Evolutionary conservation across 2,888 invertebrate species (phyloP), one percentile per base, ranked within the genome.

Genomic region (Acrocyrtus sp.): DNA sequence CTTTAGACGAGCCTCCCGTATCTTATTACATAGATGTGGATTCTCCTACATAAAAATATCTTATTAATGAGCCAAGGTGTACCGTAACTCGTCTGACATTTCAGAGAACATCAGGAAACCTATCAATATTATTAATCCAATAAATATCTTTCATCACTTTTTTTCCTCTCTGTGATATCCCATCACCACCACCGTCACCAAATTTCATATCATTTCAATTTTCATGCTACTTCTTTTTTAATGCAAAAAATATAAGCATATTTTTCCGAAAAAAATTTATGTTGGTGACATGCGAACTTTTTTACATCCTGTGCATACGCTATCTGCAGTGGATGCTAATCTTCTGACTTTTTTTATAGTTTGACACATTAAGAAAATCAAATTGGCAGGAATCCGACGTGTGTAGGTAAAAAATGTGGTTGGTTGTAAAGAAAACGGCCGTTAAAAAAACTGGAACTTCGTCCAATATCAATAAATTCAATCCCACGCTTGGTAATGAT

Each of bases 291-390:
- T n/a, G n/a, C n/a, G n/a, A n/a, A n/a, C n/a, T n/a, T n/a, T n/a
- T n/a, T n/a, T n/a, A n/a, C n/a, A n/a, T n/a, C n/a, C n/a, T n/a
- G n/a, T n/a, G n/a, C n/a, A n/a, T n/a, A n/a, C n/a, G n/a, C n/a
- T n/a, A n/a, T n/a, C n/a, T n/a, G n/a, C n/a, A n/a, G n/a, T n/a
- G n/a, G n/a, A n/a, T n/a, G n/a, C n/a, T n/a, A n/a, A n/a, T n/a
- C n/a, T n/a, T n/a, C n/a, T n/a, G n/a, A n/a, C n/a, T 56, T 66
- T 66, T 61, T 48, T 47, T 57, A 50, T 48, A 45, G 66, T 47
- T 66, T 67, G 67, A 67, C 67, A 58, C 67, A 67, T 67, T 67
- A 66, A 58, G 67, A 67, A 67, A 67, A 67, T 67, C 67, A 67
- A 67, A 67, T 67, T 67, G 67, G 67, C 67, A 67, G 67, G 58